Base-by-base conservation (phyloP, 92 coral and sea anemone genomes). In the Siderastrea radians region DNA sequence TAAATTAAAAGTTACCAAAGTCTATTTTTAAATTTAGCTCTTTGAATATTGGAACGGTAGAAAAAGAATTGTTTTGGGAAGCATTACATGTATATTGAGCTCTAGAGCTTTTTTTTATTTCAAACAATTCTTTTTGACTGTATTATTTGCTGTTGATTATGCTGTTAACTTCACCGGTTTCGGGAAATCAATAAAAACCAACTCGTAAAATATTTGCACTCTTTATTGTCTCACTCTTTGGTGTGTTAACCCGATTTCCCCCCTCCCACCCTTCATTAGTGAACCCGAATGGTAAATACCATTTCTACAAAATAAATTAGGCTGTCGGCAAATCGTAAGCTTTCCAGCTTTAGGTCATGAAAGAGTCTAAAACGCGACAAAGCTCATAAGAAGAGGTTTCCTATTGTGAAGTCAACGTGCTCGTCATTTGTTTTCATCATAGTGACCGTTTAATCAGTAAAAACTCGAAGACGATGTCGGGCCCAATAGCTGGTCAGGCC, bases 1-100 rank as follows among this genome's bases (percentile, higher is more conserved):
- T 63, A 14, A 46, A 57, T 52, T 84, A 52, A 57, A 51, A 13
- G 69, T 85, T 66, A 55, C 75, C 77, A 19, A 65, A 77, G 19
- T 85, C 84, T 85, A 85, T 85, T 85, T 85, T 85, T 85, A 76
- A 85, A 85, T 52, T 76, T 85, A 65, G 84, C 50, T 85, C 50
- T 84, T 55, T 46, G 8, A 57, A 77, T n/a, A 43, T 68, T 50
- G 59, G 49, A 69, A 67, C 83, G 84, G 89, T 54, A 7, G 13
- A 45, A 75, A 19, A 55, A 59, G 44, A 14, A 2, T n/a, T 46
- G 43, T 57, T 5, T 52, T 12, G 60, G 63, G 81, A 63, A 8
- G 49, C 74, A 43, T 12, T 19, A n/a, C 53, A 13, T 61, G 81
- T 74, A 49, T 45, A 74, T 49, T 61, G 6, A 12, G 80, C 51